Base-by-base conservation (phyloP, 2,797 vertebrate genomes). In the Acropternis orthonyx region DNA sequence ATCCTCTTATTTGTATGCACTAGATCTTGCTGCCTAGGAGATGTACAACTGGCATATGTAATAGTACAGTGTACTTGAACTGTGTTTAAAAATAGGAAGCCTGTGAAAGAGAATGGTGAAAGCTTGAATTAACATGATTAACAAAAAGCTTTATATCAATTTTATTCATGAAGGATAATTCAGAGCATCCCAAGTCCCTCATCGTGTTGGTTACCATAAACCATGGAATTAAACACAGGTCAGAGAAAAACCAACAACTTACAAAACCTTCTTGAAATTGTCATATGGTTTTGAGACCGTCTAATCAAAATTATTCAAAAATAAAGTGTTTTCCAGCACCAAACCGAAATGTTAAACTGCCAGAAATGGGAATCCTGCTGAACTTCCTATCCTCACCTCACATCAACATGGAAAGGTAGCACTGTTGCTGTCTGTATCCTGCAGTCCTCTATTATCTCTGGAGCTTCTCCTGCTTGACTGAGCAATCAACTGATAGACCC, bases 41-140 rank as follows among this genome's bases (percentile, higher is more conserved):
- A 90, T 82, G 63, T 36, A 71, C 28, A 87, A 30, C 28, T 85
- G 59, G 27, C 7, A 49, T 21, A 26, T 71, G 20, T 24, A 85
- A 82, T 20, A 63, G 51, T 28, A 48, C 36, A 39, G 20, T 23
- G 30, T 62, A 84, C 58, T 62, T 85, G 54, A 89, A 36, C 28
- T 83, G 36, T 63, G 46, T 69, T 94, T 89, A 63, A 93, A 85
- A 96, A 93, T 41, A 88, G 49, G 46, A 88, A 48, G 27, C 5
- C 7, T 37, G 12, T 43, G 72, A 81, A 89, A 80, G 14, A 69
- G 61, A 87, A 61, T 83, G 34, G 17, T 46, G 59, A 65, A 86
- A 37, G 16, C 58, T 71, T 77, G 43, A 92, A 74, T 74, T 74
- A 71, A 6, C 24, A 49, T 18, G n/a, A 78, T 81, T 90, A 84